phyloP scores from a whole-genome alignment of 2,113 vertebrate genomes.

The Nothobranchius kuhntae region DNA sequence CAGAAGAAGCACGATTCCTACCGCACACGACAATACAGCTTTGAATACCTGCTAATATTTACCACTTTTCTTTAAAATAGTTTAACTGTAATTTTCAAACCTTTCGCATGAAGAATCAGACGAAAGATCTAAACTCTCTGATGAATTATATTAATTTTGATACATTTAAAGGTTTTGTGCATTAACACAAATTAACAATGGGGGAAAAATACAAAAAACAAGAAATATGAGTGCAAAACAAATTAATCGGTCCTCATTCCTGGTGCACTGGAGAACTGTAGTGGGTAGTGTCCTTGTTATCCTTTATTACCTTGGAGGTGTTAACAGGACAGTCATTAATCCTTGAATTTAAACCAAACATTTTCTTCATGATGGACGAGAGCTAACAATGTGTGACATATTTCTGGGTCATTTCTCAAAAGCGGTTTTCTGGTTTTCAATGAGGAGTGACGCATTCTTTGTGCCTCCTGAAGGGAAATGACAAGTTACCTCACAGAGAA shows the following conservation, averaged over 20 bases:
- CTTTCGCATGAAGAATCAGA: too few relatives aligned
- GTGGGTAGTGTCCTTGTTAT: constrained; percentile 6
- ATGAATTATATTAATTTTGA: neutral
- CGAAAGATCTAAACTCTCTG: too few relatives aligned
- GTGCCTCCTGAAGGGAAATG: constrained; percentile 9
- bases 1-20: too few relatives aligned
- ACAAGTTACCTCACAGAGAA: neutral
- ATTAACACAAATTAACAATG: neutral
- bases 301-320: constrained; percentile 13
- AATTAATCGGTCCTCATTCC: neutral
- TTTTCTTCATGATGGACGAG: constrained; percentile 12
- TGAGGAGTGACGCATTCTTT: constrained; percentile 28
- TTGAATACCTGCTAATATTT: too few relatives aligned
- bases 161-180: neutral
- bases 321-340: constrained; percentile 18
- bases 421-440: neutral
- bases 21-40: too few relatives aligned
- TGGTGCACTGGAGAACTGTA: neutral
- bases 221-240: constrained; percentile 8
- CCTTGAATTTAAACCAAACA: constrained; percentile 9
- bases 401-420: constrained; percentile 8
- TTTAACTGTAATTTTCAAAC: too few relatives aligned
- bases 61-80: too few relatives aligned
- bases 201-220: neutral
- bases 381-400: constrained; percentile 2